These are phyloP conservation scores for Bombus consobrinus DNA, from an alignment of 1,140 invertebrate genomes.

Conservation along the genomic window DNA sequence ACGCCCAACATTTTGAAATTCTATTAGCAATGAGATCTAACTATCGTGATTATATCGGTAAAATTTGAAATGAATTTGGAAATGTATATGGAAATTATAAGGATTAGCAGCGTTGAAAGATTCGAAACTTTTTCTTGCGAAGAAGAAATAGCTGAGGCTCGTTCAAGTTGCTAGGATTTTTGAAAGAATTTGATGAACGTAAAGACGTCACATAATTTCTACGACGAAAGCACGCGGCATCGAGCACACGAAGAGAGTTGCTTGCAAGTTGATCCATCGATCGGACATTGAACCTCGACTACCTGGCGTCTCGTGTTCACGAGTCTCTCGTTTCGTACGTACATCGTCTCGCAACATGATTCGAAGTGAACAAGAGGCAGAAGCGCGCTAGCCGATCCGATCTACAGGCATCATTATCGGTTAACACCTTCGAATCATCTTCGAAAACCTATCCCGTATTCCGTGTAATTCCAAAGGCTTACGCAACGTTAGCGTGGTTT, in stretches of 20 bases:
- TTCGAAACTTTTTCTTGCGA: neutral
- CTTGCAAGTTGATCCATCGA: slow-evolving; percentile 60
- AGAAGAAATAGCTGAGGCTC: neutral
- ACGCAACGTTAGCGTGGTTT: slow-evolving; percentile 10
- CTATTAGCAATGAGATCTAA: too few species aligned
- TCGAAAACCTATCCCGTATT: slow-evolving; percentile 20
- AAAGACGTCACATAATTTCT: too few species aligned
- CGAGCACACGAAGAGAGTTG: neutral
- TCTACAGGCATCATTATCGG: neutral
- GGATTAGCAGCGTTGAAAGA: neutral
- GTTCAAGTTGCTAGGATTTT: too few species aligned
- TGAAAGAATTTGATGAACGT: neutral
- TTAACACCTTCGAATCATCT: slow-evolving; percentile 19
- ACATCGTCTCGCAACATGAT: slow-evolving; percentile 4
- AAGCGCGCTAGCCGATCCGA: neutral
- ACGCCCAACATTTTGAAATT: too few species aligned
- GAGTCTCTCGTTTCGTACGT: slow-evolving; percentile 47
- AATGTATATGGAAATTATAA: neutral
- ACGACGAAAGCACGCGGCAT: neutral
- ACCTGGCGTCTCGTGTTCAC: slow-evolving; percentile 49
- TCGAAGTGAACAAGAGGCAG: slow-evolving; percentile 14
- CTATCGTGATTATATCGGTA: too few species aligned
- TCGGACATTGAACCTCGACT: slow-evolving; percentile 64
- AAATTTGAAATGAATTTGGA: neutral
- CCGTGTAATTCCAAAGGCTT: neutral